Evolutionary conservation across 2,888 invertebrate species (phyloP), one percentile per base, ranked within the genome.

Genomic region (Tachina grossa): DNA sequence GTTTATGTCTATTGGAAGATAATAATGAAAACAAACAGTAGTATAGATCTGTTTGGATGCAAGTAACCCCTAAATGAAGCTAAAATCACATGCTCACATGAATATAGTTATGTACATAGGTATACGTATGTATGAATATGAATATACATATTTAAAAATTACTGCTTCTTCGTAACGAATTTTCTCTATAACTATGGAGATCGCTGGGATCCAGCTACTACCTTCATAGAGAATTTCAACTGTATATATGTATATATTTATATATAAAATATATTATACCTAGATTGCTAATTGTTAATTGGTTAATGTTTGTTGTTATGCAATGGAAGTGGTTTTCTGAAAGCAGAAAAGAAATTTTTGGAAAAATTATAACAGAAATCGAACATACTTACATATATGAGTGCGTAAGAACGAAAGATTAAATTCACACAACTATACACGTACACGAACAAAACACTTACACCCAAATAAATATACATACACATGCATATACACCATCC

Each of bases 231-330:
- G 31, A 31, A 31, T 5, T 31, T 31, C 6, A 31, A 31, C 45
- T 68, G 16, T 61, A 65, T 19, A 13, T 72, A 57, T 80, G 57
- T 51, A 49, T 43, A 31, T 74, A 41, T 16, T 10, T 71, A 71
- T 65, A 10, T 11, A 71, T 71, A 6, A 31, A 31, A 31, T 31
- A 6, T 6, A 31, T 31, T 57, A 13, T 57, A 57, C 5, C 13
- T 53, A 53, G 19, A 51, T 41, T 61, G 11, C 61, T 61, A 43
- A 43, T 61, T 61, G 61, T 41, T 43, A 61, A 43, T 41, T 16
- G 74, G 63, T 83, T 66, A 63, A 68, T 41, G 63, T 83, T 83
- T 74, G 47, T 78, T 83, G 78, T 83, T 83, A 79, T 31, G 74
- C 22, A 9, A 55, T 74, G 16, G 74, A 78, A 72, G 83, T 61